phyloP scores from a whole-genome alignment of 2,888 invertebrate species.

The Heliothis peltigera region DNA sequence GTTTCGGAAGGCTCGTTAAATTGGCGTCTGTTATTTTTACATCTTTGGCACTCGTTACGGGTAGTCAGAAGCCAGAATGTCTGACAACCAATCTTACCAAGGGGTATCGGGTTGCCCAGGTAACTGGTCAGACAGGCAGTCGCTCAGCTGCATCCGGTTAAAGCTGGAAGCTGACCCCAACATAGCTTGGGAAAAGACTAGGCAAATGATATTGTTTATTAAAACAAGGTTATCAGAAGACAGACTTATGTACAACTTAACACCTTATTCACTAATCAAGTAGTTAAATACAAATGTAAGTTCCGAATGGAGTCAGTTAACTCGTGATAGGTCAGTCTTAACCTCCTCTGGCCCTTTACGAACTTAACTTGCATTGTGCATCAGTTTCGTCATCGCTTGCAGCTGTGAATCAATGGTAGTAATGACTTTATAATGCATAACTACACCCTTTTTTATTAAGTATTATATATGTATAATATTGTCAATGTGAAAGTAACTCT shows the following conservation, averaged over 20 bases:
- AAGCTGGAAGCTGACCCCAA: no score
- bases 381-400: constrained; percentile 42
- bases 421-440: constrained; percentile 25
- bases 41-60: no score
- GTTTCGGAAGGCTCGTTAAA: no score
- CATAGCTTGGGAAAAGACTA: no score
- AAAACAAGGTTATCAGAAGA: constrained; percentile 1
- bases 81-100: no score
- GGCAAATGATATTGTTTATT: background rate
- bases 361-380: constrained; percentile 42
- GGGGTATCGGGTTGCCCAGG: no score
- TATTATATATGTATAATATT: background rate
- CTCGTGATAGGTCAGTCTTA: constrained; percentile 55
- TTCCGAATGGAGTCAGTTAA: constrained; percentile 29
- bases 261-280: constrained; percentile 10
- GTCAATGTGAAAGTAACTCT: no score
- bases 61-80: no score
- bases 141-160: no score
- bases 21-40: no score
- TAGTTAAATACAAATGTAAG: constrained; percentile 20
- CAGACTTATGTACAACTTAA: background rate
- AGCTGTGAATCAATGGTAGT: constrained; percentile 21
- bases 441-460: constrained; percentile 2
- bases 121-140: no score
- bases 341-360: constrained; percentile 30